These are phyloP conservation scores for Megaceryle torquata DNA, from an alignment of 2,113 vertebrate species.

Conservation along the genomic window DNA sequence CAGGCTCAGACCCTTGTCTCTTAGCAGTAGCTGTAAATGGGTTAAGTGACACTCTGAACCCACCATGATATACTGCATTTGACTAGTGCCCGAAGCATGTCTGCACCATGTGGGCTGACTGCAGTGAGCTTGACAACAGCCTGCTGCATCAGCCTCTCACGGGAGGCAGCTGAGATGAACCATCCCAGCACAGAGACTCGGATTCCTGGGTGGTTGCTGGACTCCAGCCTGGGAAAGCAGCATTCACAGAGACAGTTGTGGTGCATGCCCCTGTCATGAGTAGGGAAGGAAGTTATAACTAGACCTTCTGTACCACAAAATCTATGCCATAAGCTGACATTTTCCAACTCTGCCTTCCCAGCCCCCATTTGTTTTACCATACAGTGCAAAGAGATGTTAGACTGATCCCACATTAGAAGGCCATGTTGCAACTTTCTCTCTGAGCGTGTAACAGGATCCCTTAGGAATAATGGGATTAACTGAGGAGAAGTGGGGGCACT, in stretches of 20 bases:
- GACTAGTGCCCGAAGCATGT: fast-evolving
- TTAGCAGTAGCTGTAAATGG: not conserved
- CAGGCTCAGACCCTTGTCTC: not conserved
- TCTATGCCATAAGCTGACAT: fast-evolving
- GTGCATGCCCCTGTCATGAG: fast-evolving
- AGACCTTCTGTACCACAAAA: not conserved
- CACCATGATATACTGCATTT: not conserved
- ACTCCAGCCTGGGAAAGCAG: not conserved
- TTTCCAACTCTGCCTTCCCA: not conserved
- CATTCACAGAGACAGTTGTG: fast-evolving
- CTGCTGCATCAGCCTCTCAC: fast-evolving
- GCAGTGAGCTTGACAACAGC: not conserved
- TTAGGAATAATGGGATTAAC: conserved; percentile 47
- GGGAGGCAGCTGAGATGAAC: not conserved
- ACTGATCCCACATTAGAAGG: not conserved
- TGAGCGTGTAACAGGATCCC: conserved; percentile 23
- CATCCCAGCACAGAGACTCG: fast-evolving
- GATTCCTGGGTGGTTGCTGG: not conserved
- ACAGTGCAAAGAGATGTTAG: not conserved
- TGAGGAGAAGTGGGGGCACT: conserved; percentile 30
- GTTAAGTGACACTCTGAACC: not conserved
- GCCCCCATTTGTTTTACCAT: not conserved
- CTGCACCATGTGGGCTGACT: not conserved
- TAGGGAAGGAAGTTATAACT: not conserved
- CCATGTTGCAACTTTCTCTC: conserved; percentile 5